Evolutionary conservation across 2,113 vertebrate genomes (phyloP), one percentile per base, ranked within the genome.

Genomic region (Semicossyphus pulcher): DNA sequence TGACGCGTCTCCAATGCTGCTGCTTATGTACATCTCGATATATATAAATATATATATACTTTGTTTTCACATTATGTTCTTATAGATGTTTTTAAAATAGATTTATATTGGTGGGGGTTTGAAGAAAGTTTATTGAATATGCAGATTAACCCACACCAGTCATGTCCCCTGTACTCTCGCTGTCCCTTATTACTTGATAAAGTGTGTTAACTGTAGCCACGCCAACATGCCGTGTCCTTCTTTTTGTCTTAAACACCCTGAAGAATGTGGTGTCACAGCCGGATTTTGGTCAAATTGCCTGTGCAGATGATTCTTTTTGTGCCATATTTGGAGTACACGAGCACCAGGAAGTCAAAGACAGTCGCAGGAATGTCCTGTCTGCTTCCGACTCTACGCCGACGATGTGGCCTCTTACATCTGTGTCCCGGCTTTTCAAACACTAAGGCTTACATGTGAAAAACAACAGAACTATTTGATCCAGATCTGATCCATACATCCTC

Each of bases 31-130:
- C 41, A 26, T 54, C 75, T 88, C 56, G 7, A 53, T 63, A 82
- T 81, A 81, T 64, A 82, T 32, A 71, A 12, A 53, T 21, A 83
- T 51, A 83, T 23, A 72, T 28, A 75, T 60, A 82, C 89, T 93
- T 93, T 92, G 92, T 94, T 93, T 95, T 95, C 93, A 93, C 87
- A 93, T 93, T 34, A 86, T 94, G 93, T 94, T 96, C 84, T 93
- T 92, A 91, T 92, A 91, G 93, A 93, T 87, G 67, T 96, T 96
- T 96, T n/a, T 94, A 95, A 93, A 92, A 94, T 94, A 91, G 72
- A 91, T 97, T 91, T 88, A 53, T 89, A 83, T 77, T 44, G 73
- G 73, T 83, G 76, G 76, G 71, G 80, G 76, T 87, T 90, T 61
- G 66, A 85, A 67, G 78, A 82, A 52, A 39, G 70, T 80, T 81